These are phyloP conservation scores for Drosophila punjabiensis DNA, from an alignment of 1,140 invertebrate species.

Conservation along the genomic window DNA sequence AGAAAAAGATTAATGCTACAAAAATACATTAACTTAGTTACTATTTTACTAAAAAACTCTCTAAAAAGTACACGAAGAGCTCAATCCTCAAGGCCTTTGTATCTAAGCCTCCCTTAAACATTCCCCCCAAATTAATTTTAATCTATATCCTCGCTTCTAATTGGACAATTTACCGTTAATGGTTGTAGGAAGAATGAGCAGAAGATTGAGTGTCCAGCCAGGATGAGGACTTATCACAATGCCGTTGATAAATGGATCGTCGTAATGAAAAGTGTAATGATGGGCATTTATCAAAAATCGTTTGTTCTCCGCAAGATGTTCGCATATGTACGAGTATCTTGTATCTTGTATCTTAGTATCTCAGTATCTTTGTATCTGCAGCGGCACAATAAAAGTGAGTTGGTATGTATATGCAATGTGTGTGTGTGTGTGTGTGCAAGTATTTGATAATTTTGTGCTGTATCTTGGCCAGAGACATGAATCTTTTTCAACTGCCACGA, in stretches of 20 bases:
- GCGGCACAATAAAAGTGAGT: conserved; percentile 62
- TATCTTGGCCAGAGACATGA: conserved; percentile 76
- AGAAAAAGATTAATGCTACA: not conserved
- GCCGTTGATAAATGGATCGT: conserved; percentile 60
- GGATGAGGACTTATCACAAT: conserved; percentile 56
- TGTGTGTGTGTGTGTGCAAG: conserved; percentile 40
- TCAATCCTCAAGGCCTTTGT: not conserved
- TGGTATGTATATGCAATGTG: conserved; percentile 20
- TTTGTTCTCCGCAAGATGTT: conserved; percentile 60
- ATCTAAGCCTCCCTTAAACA: not conserved
- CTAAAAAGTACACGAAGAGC: too few relatives aligned
- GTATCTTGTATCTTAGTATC: conserved; percentile 57
- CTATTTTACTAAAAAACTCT: not conserved
- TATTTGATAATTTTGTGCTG: conserved; percentile 77
- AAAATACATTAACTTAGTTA: too few relatives aligned
- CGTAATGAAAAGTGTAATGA: conserved; percentile 81
- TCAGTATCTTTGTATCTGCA: conserved; percentile 59
- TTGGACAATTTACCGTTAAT: conserved; percentile 45
- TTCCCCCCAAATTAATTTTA: conserved; percentile 22
- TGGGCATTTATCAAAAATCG: conserved; percentile 75
- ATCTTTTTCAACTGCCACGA: conserved; percentile 58
- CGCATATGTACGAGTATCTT: conserved; percentile 55
- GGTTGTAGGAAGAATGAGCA: conserved; percentile 14
- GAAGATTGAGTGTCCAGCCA: conserved; percentile 24
- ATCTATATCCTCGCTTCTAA: conserved; percentile 10